Evolutionary conservation across 2,113 vertebrate species (phyloP), one percentile per base, ranked within the genome.

Genomic region (Monopterus albus): DNA sequence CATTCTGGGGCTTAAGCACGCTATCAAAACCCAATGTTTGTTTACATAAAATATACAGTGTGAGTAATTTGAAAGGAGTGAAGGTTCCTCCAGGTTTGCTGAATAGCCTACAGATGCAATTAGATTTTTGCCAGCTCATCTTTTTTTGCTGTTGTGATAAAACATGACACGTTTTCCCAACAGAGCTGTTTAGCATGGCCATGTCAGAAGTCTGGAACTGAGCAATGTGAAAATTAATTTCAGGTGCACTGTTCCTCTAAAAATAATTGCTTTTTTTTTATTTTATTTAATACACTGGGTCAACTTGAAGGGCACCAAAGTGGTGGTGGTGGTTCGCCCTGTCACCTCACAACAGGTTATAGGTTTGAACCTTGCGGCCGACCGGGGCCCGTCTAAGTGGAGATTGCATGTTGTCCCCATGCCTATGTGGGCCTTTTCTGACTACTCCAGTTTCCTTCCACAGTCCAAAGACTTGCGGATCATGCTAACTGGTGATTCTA

Each of bases 51-150:
- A 78, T 79, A 81, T 73, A 82, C 42, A 64, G 65, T 45, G 38
- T 46, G 28, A 45, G 81, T 75, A 64, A 85, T 84, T 82, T 79
- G 49, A 76, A 76, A 25, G 47, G 38, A 68, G 63, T 51, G 23
- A 63, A 50, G 36, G 31, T 75, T 82, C 82, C 33, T 69, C 69
- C 51, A 18, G 64, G 36, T 81, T 73, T 75, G 56, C 75, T 70
- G 58, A 55, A 77, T 60, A n/a, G n/a, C n/a, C n/a, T n/a, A 65
- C 57, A 68, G 45, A 69, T 82, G 79, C 72, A 66, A 87, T 89
- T 88, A 65, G 31, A 80, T 79, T 82, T 85, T 74, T 63, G 73
- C 85, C 3, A 61, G 72, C 69, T 87, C 85, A 84, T 82, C 75
- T 74, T 59, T 65, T 66, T 72, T 38, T 43, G 56, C 62, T 43